Conservation (phyloP, 2,113 vertebrate species). For the Oceanodroma tethys region DNA sequence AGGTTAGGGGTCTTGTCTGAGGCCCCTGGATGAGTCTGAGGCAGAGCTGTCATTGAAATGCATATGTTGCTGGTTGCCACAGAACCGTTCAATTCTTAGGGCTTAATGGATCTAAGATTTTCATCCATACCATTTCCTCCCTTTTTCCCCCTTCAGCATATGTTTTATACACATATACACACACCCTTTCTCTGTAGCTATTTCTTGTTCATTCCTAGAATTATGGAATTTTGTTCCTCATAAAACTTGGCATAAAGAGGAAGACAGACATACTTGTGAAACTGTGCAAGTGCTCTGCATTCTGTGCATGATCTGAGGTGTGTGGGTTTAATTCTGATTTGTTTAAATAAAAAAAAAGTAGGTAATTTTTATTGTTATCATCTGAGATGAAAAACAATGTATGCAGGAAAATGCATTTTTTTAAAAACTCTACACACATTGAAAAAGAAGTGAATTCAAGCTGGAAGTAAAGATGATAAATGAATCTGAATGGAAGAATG, state of each 20-base stretch:
- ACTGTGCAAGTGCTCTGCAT: not conserved
- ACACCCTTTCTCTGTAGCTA: fast-evolving
- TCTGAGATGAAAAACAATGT: not conserved
- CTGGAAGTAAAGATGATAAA: not conserved
- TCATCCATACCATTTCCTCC: not conserved
- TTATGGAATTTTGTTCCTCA: not conserved
- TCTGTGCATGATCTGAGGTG: not conserved
- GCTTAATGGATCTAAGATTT: not conserved
- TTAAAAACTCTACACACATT: not conserved
- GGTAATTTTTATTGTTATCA: not conserved
- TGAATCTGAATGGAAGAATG: not conserved
- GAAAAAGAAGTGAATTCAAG: not conserved
- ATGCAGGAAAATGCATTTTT: not conserved
- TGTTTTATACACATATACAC: fast-evolving
- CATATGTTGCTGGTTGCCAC: not conserved
- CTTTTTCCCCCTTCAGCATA: not conserved
- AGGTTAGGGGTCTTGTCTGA: not conserved
- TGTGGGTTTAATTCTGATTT: not conserved
- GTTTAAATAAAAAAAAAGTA: not conserved
- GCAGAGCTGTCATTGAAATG: not conserved
- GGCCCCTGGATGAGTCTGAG: not conserved
- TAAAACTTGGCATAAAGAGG: not conserved
- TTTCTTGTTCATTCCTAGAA: not conserved
- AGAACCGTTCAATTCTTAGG: not conserved
- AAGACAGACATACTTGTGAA: not conserved